A percentile compares a stretch with the other conserved stretches of the same genome.
Evolutionary conservation across 1,140 invertebrate genomes (phyloP).

Genomic region (Pristionchus pacificus): DNA sequence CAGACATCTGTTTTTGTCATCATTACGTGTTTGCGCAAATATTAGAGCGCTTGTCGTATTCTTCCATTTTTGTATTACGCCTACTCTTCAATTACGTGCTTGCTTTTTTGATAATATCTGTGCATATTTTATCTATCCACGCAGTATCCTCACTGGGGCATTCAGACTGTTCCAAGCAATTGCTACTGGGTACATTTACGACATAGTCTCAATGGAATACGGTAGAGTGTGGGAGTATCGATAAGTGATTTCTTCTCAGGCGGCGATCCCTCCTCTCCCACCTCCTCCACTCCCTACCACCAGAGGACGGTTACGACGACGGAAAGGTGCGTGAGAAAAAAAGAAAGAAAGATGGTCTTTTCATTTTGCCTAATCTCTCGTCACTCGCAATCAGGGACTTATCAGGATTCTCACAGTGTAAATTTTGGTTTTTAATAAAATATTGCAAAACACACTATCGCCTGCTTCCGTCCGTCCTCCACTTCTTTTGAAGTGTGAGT

Average conservation of each 20-base stretch:
- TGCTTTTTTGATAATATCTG: background rate
- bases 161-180: background rate
- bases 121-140: background rate
- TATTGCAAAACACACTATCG: too few species aligned
- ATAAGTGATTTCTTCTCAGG: background rate
- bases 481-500: too few species aligned
- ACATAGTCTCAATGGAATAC: background rate
- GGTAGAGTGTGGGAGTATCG: background rate
- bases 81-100: background rate
- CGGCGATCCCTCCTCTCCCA: background rate
- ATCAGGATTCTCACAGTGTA: too few species aligned
- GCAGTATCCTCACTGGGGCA: background rate
- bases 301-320: background rate
- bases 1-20: too few species aligned
- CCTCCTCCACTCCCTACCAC: background rate
- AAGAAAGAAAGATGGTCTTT: too few species aligned
- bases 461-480: too few species aligned
- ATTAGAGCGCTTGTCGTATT: too few species aligned
- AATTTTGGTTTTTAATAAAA: too few species aligned
- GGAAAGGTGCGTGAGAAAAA: too few species aligned
- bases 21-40: too few species aligned
- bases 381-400: too few species aligned
- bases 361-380: too few species aligned
- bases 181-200: background rate
- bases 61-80: background rate